A percentile compares a stretch with the other conserved stretches of the same genome.
Conservation (phyloP, 2,888 invertebrate species). For the Osmoderma eremita region DNA sequence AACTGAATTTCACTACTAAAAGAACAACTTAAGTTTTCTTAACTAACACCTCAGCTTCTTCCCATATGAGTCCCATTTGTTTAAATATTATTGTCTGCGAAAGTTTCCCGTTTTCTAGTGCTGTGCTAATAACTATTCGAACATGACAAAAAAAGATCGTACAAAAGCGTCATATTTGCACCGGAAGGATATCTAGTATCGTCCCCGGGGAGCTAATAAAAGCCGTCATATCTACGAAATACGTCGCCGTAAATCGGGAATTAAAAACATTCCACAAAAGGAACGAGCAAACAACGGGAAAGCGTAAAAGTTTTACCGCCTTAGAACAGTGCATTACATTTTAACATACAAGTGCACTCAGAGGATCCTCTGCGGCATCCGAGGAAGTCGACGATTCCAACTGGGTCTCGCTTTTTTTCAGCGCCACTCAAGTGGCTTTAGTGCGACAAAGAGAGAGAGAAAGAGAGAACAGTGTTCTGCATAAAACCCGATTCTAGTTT, state of each 20-base stretch:
- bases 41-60: no score
- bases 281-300: constrained; percentile 33
- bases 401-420: constrained; percentile 29
- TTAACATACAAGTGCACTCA: constrained; percentile 49
- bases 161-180: no score
- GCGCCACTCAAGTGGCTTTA: constrained; percentile 28
- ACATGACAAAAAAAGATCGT: no score
- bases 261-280: constrained; percentile 37
- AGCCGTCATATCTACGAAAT: constrained; percentile 16
- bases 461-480: constrained; percentile 23
- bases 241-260: constrained; percentile 36
- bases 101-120: no score
- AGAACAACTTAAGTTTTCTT: no score
- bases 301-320: constrained; percentile 32
- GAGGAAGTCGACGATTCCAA: constrained; percentile 30
- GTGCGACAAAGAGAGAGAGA: constrained; percentile 13
- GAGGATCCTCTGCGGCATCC: constrained; percentile 40
- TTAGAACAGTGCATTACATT: constrained; percentile 46
- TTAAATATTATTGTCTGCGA: no score
- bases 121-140: no score
- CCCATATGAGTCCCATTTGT: no score
- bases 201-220: not conserved
- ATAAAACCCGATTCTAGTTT: constrained; percentile 28
- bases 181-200: not conserved
- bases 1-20: no score